A percentile compares a stretch with the other conserved stretches of the same genome.
These are phyloP conservation scores for Corythornis cristatus DNA, from an alignment of 2,113 vertebrate genomes.

Conservation along the genomic window DNA sequence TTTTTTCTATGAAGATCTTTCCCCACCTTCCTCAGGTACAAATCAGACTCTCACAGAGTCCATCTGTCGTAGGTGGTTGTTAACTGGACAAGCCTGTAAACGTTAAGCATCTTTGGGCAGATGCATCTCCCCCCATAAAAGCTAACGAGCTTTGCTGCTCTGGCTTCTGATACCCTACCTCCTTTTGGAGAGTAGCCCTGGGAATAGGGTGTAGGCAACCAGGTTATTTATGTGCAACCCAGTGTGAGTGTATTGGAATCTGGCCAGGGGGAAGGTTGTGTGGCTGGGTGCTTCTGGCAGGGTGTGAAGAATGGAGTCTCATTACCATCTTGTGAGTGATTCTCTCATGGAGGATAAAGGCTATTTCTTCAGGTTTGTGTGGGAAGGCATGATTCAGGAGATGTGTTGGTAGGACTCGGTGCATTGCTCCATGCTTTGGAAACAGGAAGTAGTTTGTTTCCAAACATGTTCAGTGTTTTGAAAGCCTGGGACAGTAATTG, in stretches of 20 bases:
- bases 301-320: not conserved
- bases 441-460: slow-evolving; percentile 21
- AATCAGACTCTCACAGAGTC: not conserved
- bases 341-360: not conserved
- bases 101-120: not conserved
- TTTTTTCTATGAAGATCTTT: slow-evolving; percentile 27
- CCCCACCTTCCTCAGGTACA: not conserved
- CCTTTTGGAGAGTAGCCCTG: slow-evolving; percentile 4
- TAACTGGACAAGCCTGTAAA: not conserved
- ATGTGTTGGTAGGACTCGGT: fast-evolving
- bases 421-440: not conserved
- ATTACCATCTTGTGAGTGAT: not conserved
- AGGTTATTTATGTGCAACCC: not conserved
- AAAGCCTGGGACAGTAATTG: not conserved
- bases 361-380: not conserved
- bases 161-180: slow-evolving; percentile 50
- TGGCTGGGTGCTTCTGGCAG: not conserved
- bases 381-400: slow-evolving; percentile 8
- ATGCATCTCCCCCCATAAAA: not conserved
- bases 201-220: not conserved
- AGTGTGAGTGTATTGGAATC: not conserved
- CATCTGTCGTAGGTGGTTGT: not conserved
- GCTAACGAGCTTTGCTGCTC: not conserved
- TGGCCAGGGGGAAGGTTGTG: fast-evolving
- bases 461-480: not conserved